These are phyloP conservation scores for Brachyalestes nurse DNA, from an alignment of 2,797 vertebrate genomes.

Conservation along the genomic window DNA sequence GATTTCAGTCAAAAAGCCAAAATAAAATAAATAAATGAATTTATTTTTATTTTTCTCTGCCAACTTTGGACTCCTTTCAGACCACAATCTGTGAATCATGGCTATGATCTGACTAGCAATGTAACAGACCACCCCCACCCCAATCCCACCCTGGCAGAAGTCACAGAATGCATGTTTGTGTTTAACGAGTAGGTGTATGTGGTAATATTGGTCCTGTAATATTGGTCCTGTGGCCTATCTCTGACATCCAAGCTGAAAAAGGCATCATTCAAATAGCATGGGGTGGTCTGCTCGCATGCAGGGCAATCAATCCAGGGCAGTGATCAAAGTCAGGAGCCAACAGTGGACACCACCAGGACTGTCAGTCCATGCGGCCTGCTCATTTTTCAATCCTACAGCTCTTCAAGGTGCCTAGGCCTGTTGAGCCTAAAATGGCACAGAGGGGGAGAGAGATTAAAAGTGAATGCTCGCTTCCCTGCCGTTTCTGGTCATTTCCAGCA, in stretches of 20 bases:
- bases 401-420: slow-evolving; percentile 52
- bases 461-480: slow-evolving; percentile 38
- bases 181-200: background rate
- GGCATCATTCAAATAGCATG: slow-evolving; percentile 65
- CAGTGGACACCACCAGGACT: slow-evolving; percentile 60
- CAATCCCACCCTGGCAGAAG: slow-evolving; percentile 13
- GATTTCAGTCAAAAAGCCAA: too few relatives aligned
- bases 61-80: slow-evolving; percentile 64
- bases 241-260: slow-evolving; percentile 52
- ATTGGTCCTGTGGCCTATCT: slow-evolving; percentile 61
- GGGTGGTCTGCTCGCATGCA: slow-evolving; percentile 44
- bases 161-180: slow-evolving; percentile 55
- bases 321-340: slow-evolving; percentile 66
- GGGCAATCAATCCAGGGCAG: slow-evolving; percentile 63
- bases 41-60: slow-evolving; percentile 1
- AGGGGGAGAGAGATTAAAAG: slow-evolving; percentile 59
- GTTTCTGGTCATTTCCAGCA: slow-evolving; percentile 42
- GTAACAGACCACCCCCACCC: background rate
- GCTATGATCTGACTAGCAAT: too few relatives aligned
- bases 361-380: slow-evolving; percentile 64
- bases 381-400: slow-evolving; percentile 68
- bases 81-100: background rate
- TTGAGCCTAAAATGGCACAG: slow-evolving; percentile 57
- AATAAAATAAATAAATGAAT: too few relatives aligned
- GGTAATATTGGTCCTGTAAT: slow-evolving; percentile 56